phyloP scores from a whole-genome alignment of 1,140 invertebrate genomes.

The Acromyrmex charruanus region DNA sequence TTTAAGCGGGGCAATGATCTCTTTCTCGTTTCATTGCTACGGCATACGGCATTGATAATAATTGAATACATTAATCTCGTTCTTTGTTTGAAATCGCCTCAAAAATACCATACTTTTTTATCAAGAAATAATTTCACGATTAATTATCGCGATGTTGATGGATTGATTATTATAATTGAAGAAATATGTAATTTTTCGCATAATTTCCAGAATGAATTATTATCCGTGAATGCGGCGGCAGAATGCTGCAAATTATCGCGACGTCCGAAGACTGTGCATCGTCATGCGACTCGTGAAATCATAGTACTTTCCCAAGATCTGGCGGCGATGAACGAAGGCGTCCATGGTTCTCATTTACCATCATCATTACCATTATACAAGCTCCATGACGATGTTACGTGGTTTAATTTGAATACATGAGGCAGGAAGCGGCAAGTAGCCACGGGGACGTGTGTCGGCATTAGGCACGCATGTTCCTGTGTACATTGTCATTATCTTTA shows the following conservation, averaged over 20 bases:
- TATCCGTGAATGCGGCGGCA: constrained; percentile 12
- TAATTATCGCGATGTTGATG: neutral
- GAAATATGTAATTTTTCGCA: constrained; percentile 1
- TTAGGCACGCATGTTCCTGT: constrained; percentile 75
- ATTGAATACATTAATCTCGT: constrained; percentile 21
- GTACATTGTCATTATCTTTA: constrained; percentile 75
- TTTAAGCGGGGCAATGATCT: constrained; percentile 55
- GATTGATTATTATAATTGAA: neutral
- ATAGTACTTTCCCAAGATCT: constrained; percentile 30
- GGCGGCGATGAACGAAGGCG: constrained; percentile 55
- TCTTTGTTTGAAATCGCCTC: neutral
- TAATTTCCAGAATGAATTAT: constrained; percentile 44
- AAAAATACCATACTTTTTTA: neutral
- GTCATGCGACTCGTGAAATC: constrained; percentile 65
- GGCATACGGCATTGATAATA: neutral
- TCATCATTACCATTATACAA: constrained; percentile 75
- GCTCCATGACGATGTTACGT: constrained; percentile 72
- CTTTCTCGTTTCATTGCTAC: neutral
- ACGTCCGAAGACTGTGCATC: constrained; percentile 56
- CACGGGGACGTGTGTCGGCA: constrained; percentile 62
- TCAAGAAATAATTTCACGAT: neutral
- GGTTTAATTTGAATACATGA: constrained; percentile 80
- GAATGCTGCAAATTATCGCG: constrained; percentile 37
- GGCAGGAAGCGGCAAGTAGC: constrained; percentile 68
- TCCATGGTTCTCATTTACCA: constrained; percentile 72